Base-by-base conservation (phyloP, 2,113 vertebrate genomes). In the Vicugna pacos region DNA sequence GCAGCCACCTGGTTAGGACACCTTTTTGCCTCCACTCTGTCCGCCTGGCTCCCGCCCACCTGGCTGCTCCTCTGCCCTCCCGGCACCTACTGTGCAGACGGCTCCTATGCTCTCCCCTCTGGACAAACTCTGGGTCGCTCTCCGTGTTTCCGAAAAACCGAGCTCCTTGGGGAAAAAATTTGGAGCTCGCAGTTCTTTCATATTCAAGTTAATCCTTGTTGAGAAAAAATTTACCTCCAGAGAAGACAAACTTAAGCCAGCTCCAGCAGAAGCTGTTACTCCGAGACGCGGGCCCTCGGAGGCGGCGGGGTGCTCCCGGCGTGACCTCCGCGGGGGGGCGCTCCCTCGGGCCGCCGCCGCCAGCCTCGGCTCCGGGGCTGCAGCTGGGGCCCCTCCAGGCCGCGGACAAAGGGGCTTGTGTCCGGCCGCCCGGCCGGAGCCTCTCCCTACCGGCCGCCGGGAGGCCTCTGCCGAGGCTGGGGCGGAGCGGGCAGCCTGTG, bases 381-480 rank as follows among this genome's bases (percentile, higher is more conserved):
- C 69, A 87, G 85, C 94, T 84, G 95, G 52, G 19, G 64, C 52
- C 15, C 48, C 65, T 58, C 46, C 70, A 8, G 5, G 6, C 46
- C 0, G 30, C 19, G 22, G 58, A 97, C 96, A 96, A 95, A 96
- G 76, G 64, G 9, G 19, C 54, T 50, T 24, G 46, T 96, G 96
- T 97, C 54, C 70, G 4, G 19, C 94, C 9, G 6, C 42, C 48
- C 67, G 0, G 48, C 30, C 87, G 3, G 92, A 87, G 77, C 90
- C 94, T 95, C 50, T 82, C 65, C 30, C 79, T 26, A 60, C 56
- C 30, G 46, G 62, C 81, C 35, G 70, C 92, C 8, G 16, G 17
- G n/a, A 46, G 46, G 91, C 62, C 83, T 28, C 76, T 3, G 48
- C 92, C 16, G 32, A 58, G 82, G 50, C 89, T 12, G 5, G 26